A percentile compares a stretch with the other conserved stretches of the same genome.
These are phyloP conservation scores for Protosalanx chinensis DNA, from an alignment of 2,797 vertebrate species.

Conservation along the genomic window DNA sequence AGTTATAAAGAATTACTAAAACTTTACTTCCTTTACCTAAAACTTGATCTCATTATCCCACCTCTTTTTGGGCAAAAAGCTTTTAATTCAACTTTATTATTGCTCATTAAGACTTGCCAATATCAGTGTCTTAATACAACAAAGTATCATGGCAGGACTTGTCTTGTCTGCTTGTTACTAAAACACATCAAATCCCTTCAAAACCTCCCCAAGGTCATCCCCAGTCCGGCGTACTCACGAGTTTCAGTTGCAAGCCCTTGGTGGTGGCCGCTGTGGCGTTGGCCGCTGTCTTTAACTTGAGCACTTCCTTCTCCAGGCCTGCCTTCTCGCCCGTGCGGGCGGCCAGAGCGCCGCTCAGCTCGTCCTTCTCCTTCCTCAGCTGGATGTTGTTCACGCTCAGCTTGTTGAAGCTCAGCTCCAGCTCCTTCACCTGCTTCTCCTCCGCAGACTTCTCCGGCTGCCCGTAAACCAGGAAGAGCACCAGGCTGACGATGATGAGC, in stretches of 20 bases:
- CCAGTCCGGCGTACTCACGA: conserved; percentile 54
- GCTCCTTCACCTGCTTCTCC: conserved; percentile 68
- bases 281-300: conserved; percentile 51
- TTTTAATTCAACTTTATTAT: too few species aligned
- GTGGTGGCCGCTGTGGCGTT: conserved; percentile 51
- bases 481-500: conserved; percentile 90
- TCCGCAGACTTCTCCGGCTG: conserved; percentile 78
- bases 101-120: too few species aligned
- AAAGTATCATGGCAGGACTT: too few species aligned
- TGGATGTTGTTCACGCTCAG: conserved; percentile 57
- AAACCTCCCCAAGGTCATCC: not conserved
- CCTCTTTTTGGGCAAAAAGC: too few species aligned
- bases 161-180: not conserved
- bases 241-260: conserved; percentile 9
- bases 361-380: conserved; percentile 60
- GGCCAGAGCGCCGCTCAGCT: conserved; percentile 72
- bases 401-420: conserved; percentile 67
- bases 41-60: too few species aligned
- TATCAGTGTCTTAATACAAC: too few species aligned
- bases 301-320: conserved; percentile 41
- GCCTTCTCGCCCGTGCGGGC: conserved; percentile 64
- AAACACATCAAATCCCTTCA: not conserved
- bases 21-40: too few species aligned
- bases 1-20: too few species aligned
- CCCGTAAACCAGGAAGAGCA: conserved; percentile 92